Conservation (phyloP, 2,888 invertebrate species). For the Amitus sp. region DNA sequence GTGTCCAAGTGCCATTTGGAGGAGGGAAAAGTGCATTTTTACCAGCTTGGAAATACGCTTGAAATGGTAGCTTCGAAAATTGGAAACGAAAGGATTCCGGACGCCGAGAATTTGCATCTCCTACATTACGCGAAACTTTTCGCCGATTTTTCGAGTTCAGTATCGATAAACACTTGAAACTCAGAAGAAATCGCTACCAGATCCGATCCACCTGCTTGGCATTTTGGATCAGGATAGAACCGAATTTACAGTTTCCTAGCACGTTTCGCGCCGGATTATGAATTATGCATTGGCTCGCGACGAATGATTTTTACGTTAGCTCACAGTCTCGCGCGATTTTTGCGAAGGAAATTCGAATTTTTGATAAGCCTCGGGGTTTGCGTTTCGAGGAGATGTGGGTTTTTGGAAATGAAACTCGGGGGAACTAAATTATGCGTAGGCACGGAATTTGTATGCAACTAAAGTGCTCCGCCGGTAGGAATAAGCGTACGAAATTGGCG, state of each 20-base stretch:
- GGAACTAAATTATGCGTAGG: neutral
- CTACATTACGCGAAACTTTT: neutral
- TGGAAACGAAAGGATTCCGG: conserved; percentile 1
- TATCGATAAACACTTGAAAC: conserved; percentile 21
- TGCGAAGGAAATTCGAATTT: neutral
- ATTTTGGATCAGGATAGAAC: conserved; percentile 13
- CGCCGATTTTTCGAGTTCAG: conserved; percentile 11
- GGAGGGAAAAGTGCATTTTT: conserved; percentile 3
- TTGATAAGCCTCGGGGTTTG: neutral
- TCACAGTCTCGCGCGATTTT: neutral
- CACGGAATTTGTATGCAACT: neutral
- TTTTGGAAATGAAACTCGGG: no score
- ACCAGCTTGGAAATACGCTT: neutral
- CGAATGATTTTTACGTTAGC: conserved; percentile 2
- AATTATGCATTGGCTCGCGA: conserved; percentile 28
- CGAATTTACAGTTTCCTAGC: conserved; percentile 18
- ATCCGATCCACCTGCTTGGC: conserved; percentile 9
- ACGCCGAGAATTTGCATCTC: no score
- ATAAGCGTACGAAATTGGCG: conserved; percentile 2
- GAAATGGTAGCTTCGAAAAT: neutral
- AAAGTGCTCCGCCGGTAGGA: neutral
- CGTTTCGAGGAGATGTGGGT: no score
- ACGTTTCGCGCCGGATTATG: conserved; percentile 18
- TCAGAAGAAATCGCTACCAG: conserved; percentile 11
- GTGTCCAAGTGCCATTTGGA: conserved; percentile 12